phyloP scores from a whole-genome alignment of 2,113 vertebrate genomes.

The Australoheros scitulus region DNA sequence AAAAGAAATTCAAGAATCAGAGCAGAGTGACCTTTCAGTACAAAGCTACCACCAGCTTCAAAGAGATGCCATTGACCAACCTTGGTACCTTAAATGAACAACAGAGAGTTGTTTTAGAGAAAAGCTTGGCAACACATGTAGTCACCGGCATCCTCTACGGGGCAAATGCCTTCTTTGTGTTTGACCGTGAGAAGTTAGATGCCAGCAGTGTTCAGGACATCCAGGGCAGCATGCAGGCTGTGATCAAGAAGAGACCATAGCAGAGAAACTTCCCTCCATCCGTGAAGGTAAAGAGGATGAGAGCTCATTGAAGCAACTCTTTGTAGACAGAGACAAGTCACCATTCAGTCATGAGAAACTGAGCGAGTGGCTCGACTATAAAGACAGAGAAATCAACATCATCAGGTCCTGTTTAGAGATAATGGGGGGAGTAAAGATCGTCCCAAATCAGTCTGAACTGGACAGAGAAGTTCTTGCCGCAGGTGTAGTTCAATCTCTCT shows the following conservation, averaged over 20 bases:
- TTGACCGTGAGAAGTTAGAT: slow-evolving; percentile 9
- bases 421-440: background rate
- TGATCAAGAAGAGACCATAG: background rate
- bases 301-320: background rate
- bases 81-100: background rate
- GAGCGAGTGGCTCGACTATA: background rate
- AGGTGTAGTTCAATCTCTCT: background rate
- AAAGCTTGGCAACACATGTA: slow-evolving; percentile 38
- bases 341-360: slow-evolving; percentile 22
- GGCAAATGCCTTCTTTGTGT: no score
- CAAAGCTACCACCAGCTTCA: slow-evolving; percentile 29
- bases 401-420: background rate
- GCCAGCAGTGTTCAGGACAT: background rate
- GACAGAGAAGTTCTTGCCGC: background rate
- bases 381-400: slow-evolving; percentile 33
- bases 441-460: background rate
- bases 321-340: background rate
- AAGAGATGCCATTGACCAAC: slow-evolving; percentile 2
- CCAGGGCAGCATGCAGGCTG: slow-evolving; percentile 4
- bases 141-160: slow-evolving; percentile 56
- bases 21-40: slow-evolving; percentile 43
- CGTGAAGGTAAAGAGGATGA: slow-evolving; percentile 26
- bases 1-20: slow-evolving; percentile 2
- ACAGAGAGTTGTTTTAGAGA: background rate
- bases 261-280: background rate